phyloP scores from a whole-genome alignment of 2,888 invertebrate species.

The Mamestra brassicae region DNA sequence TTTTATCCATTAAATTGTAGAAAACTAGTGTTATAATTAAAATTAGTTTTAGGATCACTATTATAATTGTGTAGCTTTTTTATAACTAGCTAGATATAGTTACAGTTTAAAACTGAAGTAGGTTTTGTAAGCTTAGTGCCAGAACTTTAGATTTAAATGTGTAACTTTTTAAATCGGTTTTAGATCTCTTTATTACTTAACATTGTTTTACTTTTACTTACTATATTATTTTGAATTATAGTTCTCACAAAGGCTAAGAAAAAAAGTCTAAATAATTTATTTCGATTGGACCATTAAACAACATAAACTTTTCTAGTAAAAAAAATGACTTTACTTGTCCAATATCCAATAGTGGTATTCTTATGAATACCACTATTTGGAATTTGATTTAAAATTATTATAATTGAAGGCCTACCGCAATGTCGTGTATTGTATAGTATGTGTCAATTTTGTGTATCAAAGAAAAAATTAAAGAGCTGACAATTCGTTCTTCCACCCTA shows the following conservation, averaged over 20 bases:
- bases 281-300: too few species aligned
- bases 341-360: too few species aligned
- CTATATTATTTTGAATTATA: neutral
- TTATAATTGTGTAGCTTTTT: constrained; percentile 63
- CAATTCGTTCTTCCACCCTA: constrained; percentile 11
- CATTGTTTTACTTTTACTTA: constrained; percentile 9
- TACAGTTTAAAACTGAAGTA: constrained; percentile 67
- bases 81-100: constrained; percentile 53
- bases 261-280: neutral
- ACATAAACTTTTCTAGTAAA: too few species aligned
- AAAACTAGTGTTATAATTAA: constrained; percentile 18
- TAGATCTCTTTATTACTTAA: constrained; percentile 33
- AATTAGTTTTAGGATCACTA: constrained; percentile 28
- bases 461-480: constrained; percentile 8
- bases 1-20: constrained; percentile 18
- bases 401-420: constrained; percentile 44
- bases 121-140: constrained; percentile 66
- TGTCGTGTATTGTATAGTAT: constrained; percentile 34
- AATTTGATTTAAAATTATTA: neutral
- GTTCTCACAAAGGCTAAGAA: neutral
- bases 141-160: constrained; percentile 49
- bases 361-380: neutral
- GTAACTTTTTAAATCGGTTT: constrained; percentile 37
- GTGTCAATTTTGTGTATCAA: constrained; percentile 37
- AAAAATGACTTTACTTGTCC: too few species aligned